These are phyloP conservation scores for Pelecanus crispus DNA, from an alignment of 2,113 vertebrate genomes.

Conservation along the genomic window DNA sequence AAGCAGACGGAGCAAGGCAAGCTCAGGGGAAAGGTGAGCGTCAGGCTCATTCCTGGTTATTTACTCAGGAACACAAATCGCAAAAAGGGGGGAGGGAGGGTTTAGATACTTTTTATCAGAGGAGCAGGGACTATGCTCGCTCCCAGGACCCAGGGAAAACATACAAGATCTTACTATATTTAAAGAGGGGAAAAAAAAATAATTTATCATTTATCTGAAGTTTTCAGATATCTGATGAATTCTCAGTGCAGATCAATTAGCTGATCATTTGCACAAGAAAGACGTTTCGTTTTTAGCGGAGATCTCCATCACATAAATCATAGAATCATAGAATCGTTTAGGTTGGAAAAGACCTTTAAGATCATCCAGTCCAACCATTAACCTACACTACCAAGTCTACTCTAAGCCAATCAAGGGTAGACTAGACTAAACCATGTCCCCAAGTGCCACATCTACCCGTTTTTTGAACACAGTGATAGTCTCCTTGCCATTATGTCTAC, in stretches of 20 bases:
- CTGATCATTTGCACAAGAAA: background rate
- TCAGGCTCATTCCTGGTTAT: background rate
- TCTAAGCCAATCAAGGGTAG: too few relatives aligned
- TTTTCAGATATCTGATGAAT: background rate
- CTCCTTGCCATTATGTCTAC: background rate
- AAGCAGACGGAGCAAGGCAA: background rate
- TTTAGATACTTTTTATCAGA: background rate
- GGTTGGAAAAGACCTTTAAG: too few relatives aligned
- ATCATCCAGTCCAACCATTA: too few relatives aligned
- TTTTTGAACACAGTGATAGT: too few relatives aligned
- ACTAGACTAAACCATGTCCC: too few relatives aligned
- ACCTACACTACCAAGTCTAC: too few relatives aligned
- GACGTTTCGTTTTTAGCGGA: background rate
- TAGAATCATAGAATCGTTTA: too few relatives aligned
- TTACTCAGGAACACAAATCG: background rate
- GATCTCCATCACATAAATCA: background rate
- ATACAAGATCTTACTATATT: background rate
- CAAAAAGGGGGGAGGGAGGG: rapidly evolving
- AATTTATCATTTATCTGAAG: background rate
- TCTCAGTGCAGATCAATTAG: background rate
- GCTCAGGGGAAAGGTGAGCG: background rate
- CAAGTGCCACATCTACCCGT: too few relatives aligned
- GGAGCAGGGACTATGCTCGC: background rate
- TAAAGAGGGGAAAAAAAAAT: background rate
- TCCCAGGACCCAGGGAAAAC: background rate